A percentile compares a stretch with the other conserved stretches of the same genome.
These are phyloP conservation scores for Elegia similella DNA, from an alignment of 2,888 invertebrate genomes.

Conservation along the genomic window DNA sequence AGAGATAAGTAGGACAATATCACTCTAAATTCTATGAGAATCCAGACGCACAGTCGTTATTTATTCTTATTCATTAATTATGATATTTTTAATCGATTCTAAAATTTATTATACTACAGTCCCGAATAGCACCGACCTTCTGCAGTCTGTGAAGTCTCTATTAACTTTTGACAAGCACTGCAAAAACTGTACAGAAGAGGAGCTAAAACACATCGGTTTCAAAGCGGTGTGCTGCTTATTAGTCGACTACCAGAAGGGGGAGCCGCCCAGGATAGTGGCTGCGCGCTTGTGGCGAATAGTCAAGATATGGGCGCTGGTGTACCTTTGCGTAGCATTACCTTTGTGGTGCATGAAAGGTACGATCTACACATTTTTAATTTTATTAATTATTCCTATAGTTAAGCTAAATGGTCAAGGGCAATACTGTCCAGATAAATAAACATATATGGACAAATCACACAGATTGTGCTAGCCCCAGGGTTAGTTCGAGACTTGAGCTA, in stretches of 20 bases:
- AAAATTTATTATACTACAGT: neutral
- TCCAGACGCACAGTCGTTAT: too few relatives aligned
- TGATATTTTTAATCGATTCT: too few relatives aligned
- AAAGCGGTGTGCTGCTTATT: slow-evolving; percentile 36
- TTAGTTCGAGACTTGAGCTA: too few relatives aligned
- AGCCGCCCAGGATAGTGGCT: slow-evolving; percentile 26
- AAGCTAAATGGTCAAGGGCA: too few relatives aligned
- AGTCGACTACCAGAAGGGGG: slow-evolving; percentile 30
- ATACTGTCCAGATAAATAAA: too few relatives aligned
- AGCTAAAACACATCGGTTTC: slow-evolving; percentile 62
- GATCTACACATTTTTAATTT: too few relatives aligned
- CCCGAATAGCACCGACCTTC: neutral
- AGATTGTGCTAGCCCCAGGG: too few relatives aligned
- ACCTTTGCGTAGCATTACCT: slow-evolving; percentile 53
- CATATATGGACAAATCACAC: too few relatives aligned
- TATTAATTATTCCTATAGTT: too few relatives aligned
- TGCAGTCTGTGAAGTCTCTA: slow-evolving; percentile 1
- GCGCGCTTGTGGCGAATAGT: slow-evolving; percentile 41
- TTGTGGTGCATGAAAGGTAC: slow-evolving; percentile 65
- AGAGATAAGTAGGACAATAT: too few relatives aligned
- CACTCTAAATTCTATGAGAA: too few relatives aligned
- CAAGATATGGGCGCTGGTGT: slow-evolving; percentile 52
- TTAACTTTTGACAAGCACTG: slow-evolving; percentile 1
- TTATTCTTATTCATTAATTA: too few relatives aligned
- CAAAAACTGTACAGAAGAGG: slow-evolving; percentile 37